phyloP scores from a whole-genome alignment of 2,797 vertebrate species.

The Sebastiscus albofasciatus region DNA sequence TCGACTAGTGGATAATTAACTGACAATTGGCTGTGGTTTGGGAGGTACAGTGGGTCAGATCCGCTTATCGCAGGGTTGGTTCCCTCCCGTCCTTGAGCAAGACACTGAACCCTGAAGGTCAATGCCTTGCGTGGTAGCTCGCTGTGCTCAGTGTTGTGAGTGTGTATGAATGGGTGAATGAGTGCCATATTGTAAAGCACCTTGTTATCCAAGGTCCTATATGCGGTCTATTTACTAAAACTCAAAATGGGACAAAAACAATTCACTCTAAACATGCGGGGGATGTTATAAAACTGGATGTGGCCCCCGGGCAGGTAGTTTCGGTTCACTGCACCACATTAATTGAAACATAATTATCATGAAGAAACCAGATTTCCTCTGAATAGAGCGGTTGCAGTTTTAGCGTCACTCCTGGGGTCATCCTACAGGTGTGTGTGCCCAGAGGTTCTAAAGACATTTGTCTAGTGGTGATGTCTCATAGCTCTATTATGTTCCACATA shows the following conservation, averaged over 20 bases:
- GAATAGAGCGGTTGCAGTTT: conserved; percentile 3
- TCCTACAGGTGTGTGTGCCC: conserved; percentile 66
- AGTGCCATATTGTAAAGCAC: not conserved
- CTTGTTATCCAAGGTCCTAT: not conserved
- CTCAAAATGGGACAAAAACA: not conserved
- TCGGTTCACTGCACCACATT: not conserved
- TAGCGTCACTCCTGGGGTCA: not conserved
- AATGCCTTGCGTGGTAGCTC: not conserved
- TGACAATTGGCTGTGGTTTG: not conserved
- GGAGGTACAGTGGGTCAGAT: not conserved
- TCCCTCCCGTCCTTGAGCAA: not conserved
- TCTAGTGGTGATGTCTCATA: conserved; percentile 27
- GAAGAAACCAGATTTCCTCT: conserved; percentile 5
- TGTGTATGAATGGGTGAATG: not conserved
- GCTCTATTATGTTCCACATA: conserved; percentile 42
- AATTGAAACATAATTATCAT: conserved; percentile 4
- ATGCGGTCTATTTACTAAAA: not conserved
- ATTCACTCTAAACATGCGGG: not conserved
- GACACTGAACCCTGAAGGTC: not conserved
- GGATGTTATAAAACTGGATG: not conserved
- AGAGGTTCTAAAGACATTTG: conserved; percentile 44
- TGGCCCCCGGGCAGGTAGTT: not conserved
- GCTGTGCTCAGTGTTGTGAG: not conserved
- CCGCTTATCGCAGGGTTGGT: rapidly evolving
- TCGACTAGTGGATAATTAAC: too few relatives aligned